A percentile compares a stretch with the other conserved stretches of the same genome.
Conservation (phyloP, 2,797 vertebrate species). For the Peromyscus aztecus region DNA sequence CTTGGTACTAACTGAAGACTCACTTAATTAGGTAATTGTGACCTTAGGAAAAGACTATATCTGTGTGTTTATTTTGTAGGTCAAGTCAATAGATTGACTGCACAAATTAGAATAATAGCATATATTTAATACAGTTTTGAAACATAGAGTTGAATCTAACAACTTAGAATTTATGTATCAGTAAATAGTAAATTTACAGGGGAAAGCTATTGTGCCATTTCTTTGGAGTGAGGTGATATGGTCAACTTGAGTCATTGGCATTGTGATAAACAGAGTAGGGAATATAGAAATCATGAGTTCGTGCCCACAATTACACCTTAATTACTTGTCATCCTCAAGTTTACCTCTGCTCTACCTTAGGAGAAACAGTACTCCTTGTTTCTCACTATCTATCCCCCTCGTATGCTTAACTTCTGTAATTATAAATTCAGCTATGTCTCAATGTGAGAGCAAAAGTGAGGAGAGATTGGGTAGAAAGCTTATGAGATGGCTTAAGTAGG, state of each 20-base stretch:
- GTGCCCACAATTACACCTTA: neutral
- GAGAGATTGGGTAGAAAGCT: neutral
- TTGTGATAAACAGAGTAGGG: constrained; percentile 6
- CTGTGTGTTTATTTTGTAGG: neutral
- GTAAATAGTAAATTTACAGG: constrained; percentile 36
- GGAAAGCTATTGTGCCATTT: neutral
- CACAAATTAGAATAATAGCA: neutral
- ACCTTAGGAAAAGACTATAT: constrained; percentile 17
- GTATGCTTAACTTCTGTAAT: neutral
- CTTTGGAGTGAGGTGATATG: neutral
- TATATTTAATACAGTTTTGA: constrained; percentile 43
- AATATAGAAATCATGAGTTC: neutral
- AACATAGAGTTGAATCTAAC: constrained; percentile 40
- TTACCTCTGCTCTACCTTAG: neutral
- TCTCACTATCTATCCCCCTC: neutral
- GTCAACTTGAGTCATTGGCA: constrained; percentile 14
- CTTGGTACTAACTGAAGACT: constrained; percentile 7
- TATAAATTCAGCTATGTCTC: neutral
- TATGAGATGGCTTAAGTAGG: too few species aligned
- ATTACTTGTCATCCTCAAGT: neutral
- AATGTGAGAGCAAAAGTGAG: neutral
- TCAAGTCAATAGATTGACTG: constrained; percentile 21
- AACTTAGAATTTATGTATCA: constrained; percentile 1
- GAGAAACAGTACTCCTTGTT: neutral
- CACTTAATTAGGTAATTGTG: constrained; percentile 21